Percentiles rank a stretch among this genome's conserved stretches.
These are phyloP conservation scores for Podiceps cristatus DNA, from an alignment of 2,113 vertebrate species.

Conservation along the genomic window DNA sequence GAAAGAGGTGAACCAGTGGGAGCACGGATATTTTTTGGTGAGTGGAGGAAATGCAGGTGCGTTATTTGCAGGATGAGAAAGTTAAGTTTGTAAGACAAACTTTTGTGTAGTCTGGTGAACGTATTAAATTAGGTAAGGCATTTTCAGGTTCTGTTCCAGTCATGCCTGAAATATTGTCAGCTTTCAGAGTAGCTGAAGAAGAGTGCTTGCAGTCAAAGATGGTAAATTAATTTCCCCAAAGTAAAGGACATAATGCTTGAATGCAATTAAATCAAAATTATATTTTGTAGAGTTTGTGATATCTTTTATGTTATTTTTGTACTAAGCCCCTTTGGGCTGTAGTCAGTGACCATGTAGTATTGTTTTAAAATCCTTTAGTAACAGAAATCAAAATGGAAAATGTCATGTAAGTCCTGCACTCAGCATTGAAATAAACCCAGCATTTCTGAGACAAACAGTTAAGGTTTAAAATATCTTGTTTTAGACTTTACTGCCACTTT, in stretches of 20 bases:
- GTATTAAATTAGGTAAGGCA: not conserved
- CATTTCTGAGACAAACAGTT: not conserved
- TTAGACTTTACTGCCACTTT: not conserved
- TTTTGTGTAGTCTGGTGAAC: not conserved
- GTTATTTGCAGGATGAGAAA: not conserved
- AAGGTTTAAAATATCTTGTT: not conserved
- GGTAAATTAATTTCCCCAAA: slow-evolving; percentile 9
- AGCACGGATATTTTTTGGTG: not conserved
- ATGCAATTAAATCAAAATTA: slow-evolving; percentile 11
- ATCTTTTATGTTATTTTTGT: slow-evolving; percentile 30
- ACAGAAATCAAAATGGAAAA: slow-evolving; percentile 10
- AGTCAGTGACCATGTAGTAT: not conserved
- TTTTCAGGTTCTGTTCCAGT: not conserved
- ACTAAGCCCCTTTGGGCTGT: not conserved
- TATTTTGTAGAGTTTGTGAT: not conserved
- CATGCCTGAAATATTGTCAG: not conserved
- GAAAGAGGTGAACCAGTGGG: not conserved
- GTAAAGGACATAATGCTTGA: slow-evolving; percentile 15
- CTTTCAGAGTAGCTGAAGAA: not conserved
- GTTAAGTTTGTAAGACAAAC: not conserved
- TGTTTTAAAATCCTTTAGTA: slow-evolving; percentile 44
- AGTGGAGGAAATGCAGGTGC: not conserved
- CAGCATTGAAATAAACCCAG: not conserved
- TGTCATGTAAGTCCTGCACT: not conserved
- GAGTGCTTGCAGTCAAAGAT: not conserved